A percentile compares a stretch with the other conserved stretches of the same genome.
Evolutionary conservation across 2,797 vertebrate genomes (phyloP).

Genomic region (Helicolenus hilgendorfi): DNA sequence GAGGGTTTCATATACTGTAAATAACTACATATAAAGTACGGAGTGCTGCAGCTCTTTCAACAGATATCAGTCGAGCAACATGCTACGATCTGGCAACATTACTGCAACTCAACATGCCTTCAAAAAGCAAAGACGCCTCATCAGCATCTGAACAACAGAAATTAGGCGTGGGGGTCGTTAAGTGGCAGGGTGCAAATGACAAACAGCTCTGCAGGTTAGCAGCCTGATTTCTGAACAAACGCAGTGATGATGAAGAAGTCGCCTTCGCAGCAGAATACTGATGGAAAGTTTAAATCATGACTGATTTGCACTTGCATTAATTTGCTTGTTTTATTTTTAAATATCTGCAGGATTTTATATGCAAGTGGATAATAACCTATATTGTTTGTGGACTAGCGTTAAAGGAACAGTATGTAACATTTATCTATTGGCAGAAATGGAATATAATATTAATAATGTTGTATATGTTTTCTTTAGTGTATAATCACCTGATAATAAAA

Average conservation of each 20-base stretch:
- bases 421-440: not conserved
- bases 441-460: not conserved
- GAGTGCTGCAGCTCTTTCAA: not conserved
- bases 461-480: not conserved
- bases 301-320: not conserved
- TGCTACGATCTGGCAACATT: not conserved
- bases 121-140: constrained; percentile 10
- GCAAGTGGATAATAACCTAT: not conserved
- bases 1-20: not conserved
- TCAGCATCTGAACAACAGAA: constrained; percentile 25
- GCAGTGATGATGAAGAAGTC: not conserved
- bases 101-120: not conserved
- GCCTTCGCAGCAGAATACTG: not conserved
- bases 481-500: not conserved
- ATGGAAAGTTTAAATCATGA: not conserved
- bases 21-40: not conserved
- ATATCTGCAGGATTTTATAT: not conserved
- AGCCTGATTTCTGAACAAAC: constrained; percentile 3
- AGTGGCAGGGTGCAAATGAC: constrained; percentile 33
- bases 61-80: not conserved
- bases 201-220: constrained; percentile 32
- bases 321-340: not conserved
- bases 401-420: not conserved
- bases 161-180: not conserved
- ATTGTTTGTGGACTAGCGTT: not conserved